Percentiles rank a stretch among this genome's conserved stretches.
Conservation (phyloP, 2,113 vertebrate genomes). For the Girardinichthys multiradiatus region DNA sequence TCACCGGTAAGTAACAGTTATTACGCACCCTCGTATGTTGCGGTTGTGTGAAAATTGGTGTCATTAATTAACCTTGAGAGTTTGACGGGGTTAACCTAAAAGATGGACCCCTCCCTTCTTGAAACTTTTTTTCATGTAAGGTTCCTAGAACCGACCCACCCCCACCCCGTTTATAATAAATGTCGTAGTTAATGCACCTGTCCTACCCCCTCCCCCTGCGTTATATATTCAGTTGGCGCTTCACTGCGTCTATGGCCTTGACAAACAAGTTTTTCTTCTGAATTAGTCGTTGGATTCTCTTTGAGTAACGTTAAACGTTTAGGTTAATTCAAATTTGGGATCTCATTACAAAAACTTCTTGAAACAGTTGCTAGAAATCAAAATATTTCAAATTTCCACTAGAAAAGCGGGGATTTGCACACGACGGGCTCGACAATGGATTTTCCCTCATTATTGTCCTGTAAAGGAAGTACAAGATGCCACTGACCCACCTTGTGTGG, state of each 20-base stretch:
- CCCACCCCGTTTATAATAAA: too few relatives aligned
- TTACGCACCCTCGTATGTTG: too few relatives aligned
- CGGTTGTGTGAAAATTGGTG: too few relatives aligned
- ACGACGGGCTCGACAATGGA: constrained; percentile 31
- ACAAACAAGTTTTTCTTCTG: constrained; percentile 42
- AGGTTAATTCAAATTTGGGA: too few relatives aligned
- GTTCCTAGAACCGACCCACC: not conserved
- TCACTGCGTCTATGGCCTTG: not conserved
- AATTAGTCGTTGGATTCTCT: not conserved
- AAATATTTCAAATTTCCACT: not conserved
- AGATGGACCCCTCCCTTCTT: not conserved
- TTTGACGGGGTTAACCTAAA: too few relatives aligned
- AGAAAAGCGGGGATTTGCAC: not conserved
- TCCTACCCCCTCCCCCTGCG: too few relatives aligned
- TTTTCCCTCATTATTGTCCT: constrained; percentile 18
- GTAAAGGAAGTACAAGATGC: not conserved
- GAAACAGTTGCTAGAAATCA: not conserved
- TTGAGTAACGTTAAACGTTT: not conserved
- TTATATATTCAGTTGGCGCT: too few relatives aligned
- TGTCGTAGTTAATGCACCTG: too few relatives aligned
- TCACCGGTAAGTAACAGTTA: constrained; percentile 76
- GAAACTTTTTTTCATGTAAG: not conserved
- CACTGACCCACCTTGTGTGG: not conserved
- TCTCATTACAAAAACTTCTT: too few relatives aligned
- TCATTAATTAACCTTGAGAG: too few relatives aligned